Evolutionary conservation across 2,797 vertebrate species (phyloP), one percentile per base, ranked within the genome.

Genomic region (Falco concolor): DNA sequence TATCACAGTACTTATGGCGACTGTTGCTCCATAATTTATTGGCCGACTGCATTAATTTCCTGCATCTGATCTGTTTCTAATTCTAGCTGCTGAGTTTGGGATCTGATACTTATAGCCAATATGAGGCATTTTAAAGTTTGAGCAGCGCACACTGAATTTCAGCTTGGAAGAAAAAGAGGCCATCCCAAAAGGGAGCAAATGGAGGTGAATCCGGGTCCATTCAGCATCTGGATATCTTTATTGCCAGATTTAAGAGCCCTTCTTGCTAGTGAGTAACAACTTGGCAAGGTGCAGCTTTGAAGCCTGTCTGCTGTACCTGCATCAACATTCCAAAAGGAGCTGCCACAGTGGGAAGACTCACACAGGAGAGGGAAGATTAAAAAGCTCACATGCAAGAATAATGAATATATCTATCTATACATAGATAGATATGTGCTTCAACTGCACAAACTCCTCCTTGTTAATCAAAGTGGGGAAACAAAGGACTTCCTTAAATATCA

Each of bases 401-500:
- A 80, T 32, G 36, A 38, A 38, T 38, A 11, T 38, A 38, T 38
- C 36, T 38, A 78, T 60, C 57, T 10, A 63, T 17, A 63, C 36
- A 6, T 40, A 40, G 13, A 40, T 12, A 40, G 5, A 38, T 38
- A 85, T 88, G 47, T 65, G 52, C 72, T 93, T 96, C 83, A 92
- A 93, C 92, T 44, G 89, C 94, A 94, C 81, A 95, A 95, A 93
- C 69, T 88, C 60, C 61, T 95, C 92, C 78, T 92, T 94, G 63
- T 65, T 97, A 86, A 95, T 96, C 90, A 95, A 94, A 85, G 59
- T 16, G 30, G 53, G 53, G 83, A 95, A 96, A 96, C 91, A 96
- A 97, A 97, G 91, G 65, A 64, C 91, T 95, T 96, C 94, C 95
- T 97, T 96, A 97, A 96, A 74, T 87, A 93, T 91, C 91, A 89